These are phyloP conservation scores for Asobara japonica DNA, from an alignment of 1,140 invertebrate genomes.

Conservation along the genomic window DNA sequence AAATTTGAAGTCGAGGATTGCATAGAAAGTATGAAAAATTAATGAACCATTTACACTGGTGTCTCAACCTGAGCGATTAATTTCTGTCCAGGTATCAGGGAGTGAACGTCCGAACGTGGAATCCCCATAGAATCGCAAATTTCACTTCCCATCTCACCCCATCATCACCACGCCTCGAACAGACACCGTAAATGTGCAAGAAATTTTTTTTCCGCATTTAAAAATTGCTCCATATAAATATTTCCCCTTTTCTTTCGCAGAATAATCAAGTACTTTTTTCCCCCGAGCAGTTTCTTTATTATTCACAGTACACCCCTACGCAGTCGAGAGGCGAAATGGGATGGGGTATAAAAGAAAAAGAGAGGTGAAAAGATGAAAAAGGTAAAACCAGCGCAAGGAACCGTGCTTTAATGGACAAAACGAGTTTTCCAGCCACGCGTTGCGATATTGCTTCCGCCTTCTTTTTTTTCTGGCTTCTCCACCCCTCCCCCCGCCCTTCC, in stretches of 20 bases:
- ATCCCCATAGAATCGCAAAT: constrained; percentile 21
- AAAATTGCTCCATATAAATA: constrained; percentile 1
- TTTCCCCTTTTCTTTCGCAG: not conserved
- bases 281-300: not conserved
- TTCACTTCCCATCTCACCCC: not conserved
- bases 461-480: constrained; percentile 27
- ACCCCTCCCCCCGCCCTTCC: not conserved
- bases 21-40: too few relatives aligned
- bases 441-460: constrained; percentile 52
- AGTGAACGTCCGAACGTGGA: constrained; percentile 21
- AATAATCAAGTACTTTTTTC: constrained; percentile 11
- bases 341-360: constrained; percentile 8
- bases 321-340: constrained; percentile 8
- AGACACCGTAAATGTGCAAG: not conserved
- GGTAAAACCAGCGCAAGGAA: constrained; percentile 41
- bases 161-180: not conserved
- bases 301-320: constrained; percentile 8
- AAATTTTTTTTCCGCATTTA: not conserved
- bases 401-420: constrained; percentile 55
- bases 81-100: not conserved
- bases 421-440: constrained; percentile 49
- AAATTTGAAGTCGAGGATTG: too few relatives aligned
- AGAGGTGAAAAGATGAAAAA: constrained; percentile 21
- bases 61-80: not conserved
- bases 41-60: not conserved